Conservation (phyloP, 1,140 invertebrate species). For the Leucophenga varia region DNA sequence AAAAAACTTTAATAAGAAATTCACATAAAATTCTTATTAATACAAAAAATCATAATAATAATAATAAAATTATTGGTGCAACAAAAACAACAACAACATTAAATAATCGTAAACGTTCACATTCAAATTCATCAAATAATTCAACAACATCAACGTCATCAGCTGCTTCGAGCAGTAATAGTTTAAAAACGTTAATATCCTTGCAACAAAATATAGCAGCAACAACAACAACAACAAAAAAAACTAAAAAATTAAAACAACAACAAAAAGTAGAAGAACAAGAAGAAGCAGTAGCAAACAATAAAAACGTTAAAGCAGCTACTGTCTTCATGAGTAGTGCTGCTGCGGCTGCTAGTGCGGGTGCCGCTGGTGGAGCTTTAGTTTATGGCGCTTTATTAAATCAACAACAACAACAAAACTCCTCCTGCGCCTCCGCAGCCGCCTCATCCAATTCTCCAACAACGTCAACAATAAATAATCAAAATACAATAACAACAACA, state of each 20-base stretch:
- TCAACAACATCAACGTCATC: slow-evolving; percentile 10
- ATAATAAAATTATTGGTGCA: too few relatives aligned
- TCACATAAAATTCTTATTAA: too few relatives aligned
- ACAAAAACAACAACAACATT: slow-evolving; percentile 27
- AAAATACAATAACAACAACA: slow-evolving; percentile 28
- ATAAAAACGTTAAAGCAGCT: slow-evolving; percentile 71
- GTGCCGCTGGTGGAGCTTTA: slow-evolving; percentile 63
- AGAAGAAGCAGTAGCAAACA: slow-evolving; percentile 92
- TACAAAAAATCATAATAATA: too few relatives aligned
- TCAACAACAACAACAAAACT: slow-evolving; percentile 58
- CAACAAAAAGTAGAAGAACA: slow-evolving; percentile 66
- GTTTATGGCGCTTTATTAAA: slow-evolving; percentile 81
- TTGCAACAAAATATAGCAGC: slow-evolving; percentile 1
- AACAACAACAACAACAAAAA: slow-evolving; percentile 24
- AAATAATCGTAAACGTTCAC: background rate
- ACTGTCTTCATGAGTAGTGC: slow-evolving; percentile 68
- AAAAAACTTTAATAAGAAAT: too few relatives aligned
- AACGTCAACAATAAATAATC: too few relatives aligned
- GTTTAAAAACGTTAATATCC: too few relatives aligned
- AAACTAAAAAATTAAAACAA: slow-evolving; percentile 20
- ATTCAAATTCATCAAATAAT: slow-evolving; percentile 33
- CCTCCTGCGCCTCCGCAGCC: too few relatives aligned
- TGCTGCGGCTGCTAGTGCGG: slow-evolving; percentile 55
- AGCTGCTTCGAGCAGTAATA: too few relatives aligned
- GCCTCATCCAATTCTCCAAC: too few relatives aligned